phyloP scores from a whole-genome alignment of 2,888 invertebrate species.

The Hemithea aestivaria region DNA sequence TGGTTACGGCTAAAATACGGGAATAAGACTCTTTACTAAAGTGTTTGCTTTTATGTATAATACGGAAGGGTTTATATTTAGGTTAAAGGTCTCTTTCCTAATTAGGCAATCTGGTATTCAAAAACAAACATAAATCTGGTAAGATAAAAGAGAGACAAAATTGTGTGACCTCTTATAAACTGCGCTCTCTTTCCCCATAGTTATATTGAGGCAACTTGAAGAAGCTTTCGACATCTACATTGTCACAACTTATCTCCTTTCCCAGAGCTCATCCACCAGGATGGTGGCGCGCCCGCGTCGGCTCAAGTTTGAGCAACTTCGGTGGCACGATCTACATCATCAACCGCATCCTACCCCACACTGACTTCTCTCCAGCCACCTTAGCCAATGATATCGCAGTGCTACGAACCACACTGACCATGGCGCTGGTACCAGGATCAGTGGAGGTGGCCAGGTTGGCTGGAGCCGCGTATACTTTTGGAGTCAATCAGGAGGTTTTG shows the following conservation, averaged over 20 bases:
- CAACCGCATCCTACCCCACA: conserved; percentile 43
- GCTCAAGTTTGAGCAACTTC: conserved; percentile 41
- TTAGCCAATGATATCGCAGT: conserved; percentile 50
- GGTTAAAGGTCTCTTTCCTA: too few relatives aligned
- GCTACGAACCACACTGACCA: conserved; percentile 39
- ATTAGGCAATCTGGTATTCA: too few relatives aligned
- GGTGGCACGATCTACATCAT: conserved; percentile 47
- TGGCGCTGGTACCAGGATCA: conserved; percentile 32
- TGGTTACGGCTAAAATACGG: too few relatives aligned
- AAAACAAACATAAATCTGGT: too few relatives aligned
- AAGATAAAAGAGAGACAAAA: too few relatives aligned
- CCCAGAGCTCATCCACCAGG: conserved; percentile 36
- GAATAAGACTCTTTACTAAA: too few relatives aligned
- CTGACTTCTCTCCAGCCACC: conserved; percentile 37
- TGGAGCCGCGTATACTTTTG: conserved; percentile 40
- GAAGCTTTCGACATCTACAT: too few relatives aligned
- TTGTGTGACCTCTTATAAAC: too few relatives aligned
- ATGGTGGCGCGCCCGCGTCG: conserved; percentile 58
- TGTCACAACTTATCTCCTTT: conserved; percentile 1
- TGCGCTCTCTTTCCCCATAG: too few relatives aligned
- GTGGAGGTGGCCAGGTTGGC: conserved; percentile 44
- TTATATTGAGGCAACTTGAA: too few relatives aligned
- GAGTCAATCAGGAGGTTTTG: conserved; percentile 35
- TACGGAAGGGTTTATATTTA: too few relatives aligned
- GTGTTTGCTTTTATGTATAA: too few relatives aligned